Evolutionary conservation across 1,140 invertebrate species (phyloP), one percentile per base, ranked within the genome.

Genomic region (Aphis craccivora): DNA sequence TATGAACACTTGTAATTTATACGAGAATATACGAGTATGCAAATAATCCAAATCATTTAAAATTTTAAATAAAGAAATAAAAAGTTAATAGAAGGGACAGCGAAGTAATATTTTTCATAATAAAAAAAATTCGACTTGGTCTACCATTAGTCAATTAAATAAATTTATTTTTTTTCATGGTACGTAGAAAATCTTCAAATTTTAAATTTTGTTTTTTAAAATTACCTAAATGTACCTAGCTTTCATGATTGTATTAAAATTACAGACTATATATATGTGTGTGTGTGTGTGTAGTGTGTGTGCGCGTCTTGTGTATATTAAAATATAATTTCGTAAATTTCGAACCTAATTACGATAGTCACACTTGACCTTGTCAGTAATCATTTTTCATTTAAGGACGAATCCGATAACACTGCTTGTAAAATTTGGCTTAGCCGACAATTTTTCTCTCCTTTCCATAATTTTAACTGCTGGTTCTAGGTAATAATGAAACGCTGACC

Each of bases 401-500:
- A 93, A 93, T 84, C 35, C 81, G 14, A 93, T 93, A 93, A 93
- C n/a, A 93, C 35, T 40, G 35, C 3, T 20, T 23, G 51, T 0
- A 93, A n/a, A 55, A 53, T 93, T 48, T 86, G 23, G 84, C 48
- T 55, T 53, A 43, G 40, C 9, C 35, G 40, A 51, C 51, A 84
- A 93, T 86, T 86, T 51, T 92, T 93, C 45, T 84, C 48, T 53
- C 76, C 67, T 48, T 30, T 23, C 45, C 11, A 92, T 35, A 92
- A 55, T 84, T 86, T 53, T 35, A n/a, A 51, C 35, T 18, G 22
- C 7, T 30, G 18, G 14, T 93, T 93, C 91, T 37, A 23, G 23
- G 81, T 55, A 93, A 86, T 93, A 55, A 23, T 5, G 23, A 92
- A 92, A 92, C 23, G 81, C 48, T 93, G 81, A 43, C 91, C 81